Evolutionary conservation across 1,140 invertebrate species (phyloP), one percentile per base, ranked within the genome.

Genomic region (Globodera rostochiensis): DNA sequence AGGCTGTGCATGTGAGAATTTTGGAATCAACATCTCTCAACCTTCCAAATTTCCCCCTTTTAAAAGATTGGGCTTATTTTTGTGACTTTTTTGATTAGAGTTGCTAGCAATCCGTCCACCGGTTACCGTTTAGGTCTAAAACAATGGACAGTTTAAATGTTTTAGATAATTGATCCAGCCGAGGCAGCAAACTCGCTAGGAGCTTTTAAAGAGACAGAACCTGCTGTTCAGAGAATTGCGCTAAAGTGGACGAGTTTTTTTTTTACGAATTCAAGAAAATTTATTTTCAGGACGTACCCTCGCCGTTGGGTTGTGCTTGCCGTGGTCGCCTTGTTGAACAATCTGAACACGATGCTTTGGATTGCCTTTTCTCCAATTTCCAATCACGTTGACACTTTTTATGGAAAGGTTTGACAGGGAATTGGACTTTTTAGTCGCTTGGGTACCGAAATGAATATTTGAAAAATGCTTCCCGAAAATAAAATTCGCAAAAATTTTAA

Each of bases 341-440:
- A 83, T 73, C 46, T 82, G 8, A 86, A 86, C 76, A 83, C 86
- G 25, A 79, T 87, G 69, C 19, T 80, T 57, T 86, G 85, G 85
- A 86, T 86, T 78, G 80, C 80, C 8, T 86, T 85, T 73, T 85
- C 85, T 7, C 84, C 86, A 47, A 77, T 86, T 73, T 80, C 85
- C 9, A 86, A 87, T 77, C 82, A 86, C 71, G 86, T 84, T 77
- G 80, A 87, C 45, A 57, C 21, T 53, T 86, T 78, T 57, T 86
- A 87, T 73, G 45, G 71, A 21, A 45, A 67, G n/a, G 50, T 73
- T 9, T 76, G 83, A 36, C 36, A 36, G 1, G 36, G 36, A n/a
- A n/a, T n/a, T n/a, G n/a, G n/a, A n/a, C 36, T 36, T 36, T 36
- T 36, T 36, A 36, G 3, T 1, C 36, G 36, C 36, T 36, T 36